Conservation (phyloP, 2,888 invertebrate species). For the Ceramica pisi region DNA sequence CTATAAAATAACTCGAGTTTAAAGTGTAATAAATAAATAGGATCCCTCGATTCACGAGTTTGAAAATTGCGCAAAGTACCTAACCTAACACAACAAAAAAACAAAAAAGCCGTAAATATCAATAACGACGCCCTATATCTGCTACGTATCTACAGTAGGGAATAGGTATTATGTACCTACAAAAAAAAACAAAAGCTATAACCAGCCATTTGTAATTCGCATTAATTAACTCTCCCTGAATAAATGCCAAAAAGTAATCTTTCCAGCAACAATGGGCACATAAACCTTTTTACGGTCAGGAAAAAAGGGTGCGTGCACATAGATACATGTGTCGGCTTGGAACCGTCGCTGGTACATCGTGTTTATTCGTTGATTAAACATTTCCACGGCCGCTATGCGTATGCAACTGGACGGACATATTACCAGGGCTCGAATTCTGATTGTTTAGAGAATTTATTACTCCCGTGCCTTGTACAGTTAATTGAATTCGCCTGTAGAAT, state of each 20-base stretch:
- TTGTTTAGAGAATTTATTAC: slow-evolving; percentile 91
- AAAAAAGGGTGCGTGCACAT: slow-evolving; percentile 75
- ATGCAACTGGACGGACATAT: slow-evolving; percentile 90
- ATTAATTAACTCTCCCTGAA: slow-evolving; percentile 81
- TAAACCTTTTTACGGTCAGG: slow-evolving; percentile 80
- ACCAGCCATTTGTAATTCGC: slow-evolving; percentile 78
- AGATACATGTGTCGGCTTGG: slow-evolving; percentile 80
- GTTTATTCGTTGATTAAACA: slow-evolving; percentile 90
- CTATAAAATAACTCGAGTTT: slow-evolving; percentile 14
- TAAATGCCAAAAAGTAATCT: slow-evolving; percentile 83
- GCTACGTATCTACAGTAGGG: slow-evolving; percentile 44
- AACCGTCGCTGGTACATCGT: slow-evolving; percentile 80
- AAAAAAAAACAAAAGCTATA: slow-evolving; percentile 66
- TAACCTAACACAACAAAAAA: slow-evolving; percentile 10
- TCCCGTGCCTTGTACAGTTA: slow-evolving; percentile 90
- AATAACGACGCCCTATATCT: slow-evolving; percentile 57
- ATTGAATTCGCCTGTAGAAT: slow-evolving; percentile 90
- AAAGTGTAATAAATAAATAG: slow-evolving; percentile 32
- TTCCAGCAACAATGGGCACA: slow-evolving; percentile 80
- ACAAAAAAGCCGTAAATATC: slow-evolving; percentile 58
- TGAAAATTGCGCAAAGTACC: slow-evolving; percentile 18
- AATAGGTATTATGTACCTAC: slow-evolving; percentile 55
- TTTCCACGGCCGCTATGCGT: slow-evolving; percentile 88
- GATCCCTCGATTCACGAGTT: slow-evolving; percentile 19
- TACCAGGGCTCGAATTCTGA: slow-evolving; percentile 90